Evolutionary conservation across 1,140 invertebrate species (phyloP), one percentile per base, ranked within the genome.

Genomic region (Hestina assimilis): DNA sequence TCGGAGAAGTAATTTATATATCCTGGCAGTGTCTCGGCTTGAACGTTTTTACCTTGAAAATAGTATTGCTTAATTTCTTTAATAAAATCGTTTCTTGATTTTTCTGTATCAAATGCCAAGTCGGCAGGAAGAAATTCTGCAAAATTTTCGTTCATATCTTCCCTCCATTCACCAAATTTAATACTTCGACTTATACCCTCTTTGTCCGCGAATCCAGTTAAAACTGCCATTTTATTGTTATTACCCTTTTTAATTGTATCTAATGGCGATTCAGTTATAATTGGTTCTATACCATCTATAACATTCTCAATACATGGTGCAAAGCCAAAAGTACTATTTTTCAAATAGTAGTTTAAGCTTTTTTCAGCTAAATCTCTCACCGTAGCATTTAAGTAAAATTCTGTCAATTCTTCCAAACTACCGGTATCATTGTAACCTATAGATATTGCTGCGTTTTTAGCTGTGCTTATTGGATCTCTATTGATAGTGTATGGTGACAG

Each of bases 1-100:
- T 85, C 85, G 4, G 80, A 83, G 31, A 86, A 86, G 31, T 85
- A 88, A 63, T 88, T 69, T 21, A 88, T 48, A 14, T 83, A 88
- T 4, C 31, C 63, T 61, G 75, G 59, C 8, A 84, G 43, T 6
- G 59, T 73, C 29, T 79, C 63, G 14, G 57, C 43, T 28, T 59
- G 64, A 4, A 84, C 41, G 42, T 76, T 52, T 57, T 84, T 66
- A n/a, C 59, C 65, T 47, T 83, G 66, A 19, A 88, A 88, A 50
- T 88, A 88, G 51, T 61, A 47, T 35, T 78, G 41, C 51, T 75
- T 80, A 12, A 88, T 59, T 11, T 70, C 59, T 7, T 68, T 66
- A 0, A 75, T 72, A 2, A 77, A 38, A 5, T 58, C 42, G 33
- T 75, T 52, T 68, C 66, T 77, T 6, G 50, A 19, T 60, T 77